A percentile compares a stretch with the other conserved stretches of the same genome.
These are phyloP conservation scores for Brachypalpus laphriformis DNA, from an alignment of 2,888 invertebrate genomes.

Conservation along the genomic window DNA sequence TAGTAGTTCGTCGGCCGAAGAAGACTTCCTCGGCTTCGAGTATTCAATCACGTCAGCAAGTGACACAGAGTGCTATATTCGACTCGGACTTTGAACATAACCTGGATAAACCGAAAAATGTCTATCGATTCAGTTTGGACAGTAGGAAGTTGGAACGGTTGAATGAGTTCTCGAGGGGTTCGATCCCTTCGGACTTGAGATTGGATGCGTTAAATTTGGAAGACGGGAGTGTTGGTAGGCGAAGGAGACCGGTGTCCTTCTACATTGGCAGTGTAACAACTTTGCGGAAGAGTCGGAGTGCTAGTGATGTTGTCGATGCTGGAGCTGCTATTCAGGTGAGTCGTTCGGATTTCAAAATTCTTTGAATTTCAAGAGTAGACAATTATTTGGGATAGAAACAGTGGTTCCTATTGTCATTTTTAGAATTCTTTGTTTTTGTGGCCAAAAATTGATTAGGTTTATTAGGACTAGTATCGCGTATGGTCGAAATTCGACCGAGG, in stretches of 20 bases:
- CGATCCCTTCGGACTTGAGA: constrained; percentile 78
- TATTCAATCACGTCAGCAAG: constrained; percentile 65
- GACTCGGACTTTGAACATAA: constrained; percentile 81
- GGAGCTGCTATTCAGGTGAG: constrained; percentile 76
- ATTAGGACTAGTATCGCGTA: no score
- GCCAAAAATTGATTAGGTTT: no score
- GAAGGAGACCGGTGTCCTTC: constrained; percentile 53
- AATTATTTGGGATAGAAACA: no score
- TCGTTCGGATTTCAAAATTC: no score
- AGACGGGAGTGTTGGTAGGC: constrained; percentile 76
- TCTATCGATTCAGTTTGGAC: constrained; percentile 82
- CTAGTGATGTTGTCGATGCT: constrained; percentile 74
- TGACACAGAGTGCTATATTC: constrained; percentile 71
- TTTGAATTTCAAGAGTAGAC: no score
- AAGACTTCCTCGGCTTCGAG: constrained; percentile 62
- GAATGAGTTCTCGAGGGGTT: constrained; percentile 80
- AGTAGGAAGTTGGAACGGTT: constrained; percentile 80
- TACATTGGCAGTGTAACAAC: constrained; percentile 46
- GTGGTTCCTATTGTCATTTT: no score
- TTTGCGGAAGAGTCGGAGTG: constrained; percentile 51
- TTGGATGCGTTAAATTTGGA: constrained; percentile 80
- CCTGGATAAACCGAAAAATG: constrained; percentile 80
- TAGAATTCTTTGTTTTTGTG: no score
- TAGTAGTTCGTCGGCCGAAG: constrained; percentile 48
- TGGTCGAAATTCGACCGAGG: no score